phyloP scores from a whole-genome alignment of 2,888 invertebrate genomes.

The Caenorhabditis virilis region DNA sequence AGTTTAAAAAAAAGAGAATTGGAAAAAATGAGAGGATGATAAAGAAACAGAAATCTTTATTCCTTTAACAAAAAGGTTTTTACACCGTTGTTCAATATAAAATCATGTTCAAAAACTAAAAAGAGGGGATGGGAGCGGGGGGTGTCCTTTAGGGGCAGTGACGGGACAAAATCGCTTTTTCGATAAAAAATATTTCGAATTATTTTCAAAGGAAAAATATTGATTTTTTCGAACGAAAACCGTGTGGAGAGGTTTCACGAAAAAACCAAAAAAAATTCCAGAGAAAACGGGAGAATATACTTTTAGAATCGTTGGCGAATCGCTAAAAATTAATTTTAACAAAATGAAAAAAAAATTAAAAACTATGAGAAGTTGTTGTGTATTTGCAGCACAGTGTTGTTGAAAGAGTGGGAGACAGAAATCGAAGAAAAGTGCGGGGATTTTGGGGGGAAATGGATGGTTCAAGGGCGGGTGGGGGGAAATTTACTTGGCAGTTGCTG shows the following conservation, averaged over 20 bases:
- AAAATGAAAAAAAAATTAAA: too few species aligned
- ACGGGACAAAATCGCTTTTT: slow-evolving; percentile 14
- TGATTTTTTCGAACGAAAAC: too few species aligned
- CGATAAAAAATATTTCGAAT: too few species aligned
- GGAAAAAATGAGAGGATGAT: background rate
- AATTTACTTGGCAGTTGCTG: slow-evolving; percentile 37
- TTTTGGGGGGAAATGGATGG: background rate
- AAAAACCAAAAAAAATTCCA: too few species aligned
- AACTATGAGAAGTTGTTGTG: too few species aligned
- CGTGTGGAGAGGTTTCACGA: too few species aligned
- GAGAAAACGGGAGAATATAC: too few species aligned
- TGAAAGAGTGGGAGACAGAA: slow-evolving; percentile 12
- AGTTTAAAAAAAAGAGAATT: too few species aligned
- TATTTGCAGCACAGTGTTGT: too few species aligned
- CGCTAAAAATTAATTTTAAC: too few species aligned
- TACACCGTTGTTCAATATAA: background rate
- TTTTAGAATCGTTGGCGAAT: too few species aligned
- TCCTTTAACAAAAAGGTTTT: background rate
- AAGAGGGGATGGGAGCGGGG: background rate
- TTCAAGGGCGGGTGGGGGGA: slow-evolving; percentile 11
- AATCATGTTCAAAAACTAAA: background rate
- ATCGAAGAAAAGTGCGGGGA: slow-evolving; percentile 16
- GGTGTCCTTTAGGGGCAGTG: slow-evolving; percentile 12
- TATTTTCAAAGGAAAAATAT: too few species aligned
- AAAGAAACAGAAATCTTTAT: background rate